Evolutionary conservation across 2,113 vertebrate species (phyloP).

Genomic region (Tinamus guttatus): DNA sequence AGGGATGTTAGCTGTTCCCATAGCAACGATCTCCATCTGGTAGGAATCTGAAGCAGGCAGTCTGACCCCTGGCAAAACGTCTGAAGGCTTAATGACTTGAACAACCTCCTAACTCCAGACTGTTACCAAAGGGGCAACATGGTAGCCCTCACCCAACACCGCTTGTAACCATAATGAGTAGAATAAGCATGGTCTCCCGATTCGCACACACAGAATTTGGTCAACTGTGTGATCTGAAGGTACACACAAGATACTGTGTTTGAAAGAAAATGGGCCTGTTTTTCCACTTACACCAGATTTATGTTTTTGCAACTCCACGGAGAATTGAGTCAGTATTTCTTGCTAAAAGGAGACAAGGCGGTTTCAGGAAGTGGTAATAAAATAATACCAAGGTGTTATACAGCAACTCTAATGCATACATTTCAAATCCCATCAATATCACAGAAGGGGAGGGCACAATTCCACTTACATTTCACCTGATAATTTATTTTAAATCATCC

Average conservation of each 20-base stretch:
- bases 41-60: neutral
- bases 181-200: fast-evolving
- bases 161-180: neutral
- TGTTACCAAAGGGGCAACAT: neutral
- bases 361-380: neutral
- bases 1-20: constrained; percentile 47
- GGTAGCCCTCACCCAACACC: neutral
- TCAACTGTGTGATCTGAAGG: neutral
- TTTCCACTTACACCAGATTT: neutral
- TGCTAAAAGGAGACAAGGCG: neutral
- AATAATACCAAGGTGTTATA: neutral
- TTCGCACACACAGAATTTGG: neutral
- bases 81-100: neutral
- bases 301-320: neutral
- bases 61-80: constrained; percentile 29
- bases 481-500: neutral
- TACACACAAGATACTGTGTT: neutral
- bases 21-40: constrained; percentile 41
- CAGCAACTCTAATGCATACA: neutral
- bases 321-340: neutral
- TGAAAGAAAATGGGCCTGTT: neutral
- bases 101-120: neutral
- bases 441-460: neutral
- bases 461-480: neutral
- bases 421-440: neutral